A percentile compares a stretch with the other conserved stretches of the same genome.
Conservation (phyloP, 2,888 invertebrate species). For the Hirtodrosophila cameraria region DNA sequence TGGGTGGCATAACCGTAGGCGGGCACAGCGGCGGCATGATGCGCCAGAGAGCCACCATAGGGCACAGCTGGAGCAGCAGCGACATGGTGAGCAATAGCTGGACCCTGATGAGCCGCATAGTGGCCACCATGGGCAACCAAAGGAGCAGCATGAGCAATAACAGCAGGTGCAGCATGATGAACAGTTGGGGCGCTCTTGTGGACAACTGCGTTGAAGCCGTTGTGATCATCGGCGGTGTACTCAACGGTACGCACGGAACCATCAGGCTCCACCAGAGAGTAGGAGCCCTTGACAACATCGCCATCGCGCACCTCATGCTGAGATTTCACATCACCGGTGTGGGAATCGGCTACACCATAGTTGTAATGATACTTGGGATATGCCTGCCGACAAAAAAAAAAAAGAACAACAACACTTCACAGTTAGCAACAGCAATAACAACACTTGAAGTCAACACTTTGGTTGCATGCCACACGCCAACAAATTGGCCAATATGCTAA, state of each 20-base stretch:
- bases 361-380: conserved; percentile 84
- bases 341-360: conserved; percentile 84
- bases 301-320: conserved; percentile 84
- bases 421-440: neutral
- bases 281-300: conserved; percentile 84
- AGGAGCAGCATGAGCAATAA: conserved; percentile 67
- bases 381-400: conserved; percentile 63
- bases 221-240: conserved; percentile 84
- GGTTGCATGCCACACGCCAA: conserved; percentile 53
- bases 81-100: conserved; percentile 79
- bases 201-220: conserved; percentile 84
- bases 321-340: conserved; percentile 84
- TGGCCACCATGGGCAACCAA: conserved; percentile 46
- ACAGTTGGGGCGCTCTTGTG: conserved; percentile 83
- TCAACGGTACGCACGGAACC: conserved; percentile 84
- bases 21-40: conserved; percentile 77
- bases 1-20: conserved; percentile 81
- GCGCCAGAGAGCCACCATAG: conserved; percentile 78
- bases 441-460: conserved; percentile 10
- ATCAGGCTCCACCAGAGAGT: conserved; percentile 84
- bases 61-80: conserved; percentile 80
- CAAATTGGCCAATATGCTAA: conserved; percentile 43
- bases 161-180: conserved; percentile 78
- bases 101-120: conserved; percentile 63
- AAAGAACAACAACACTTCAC: neutral